phyloP scores from a whole-genome alignment of 1,140 invertebrate species.

The Galendromus occidentalis region DNA sequence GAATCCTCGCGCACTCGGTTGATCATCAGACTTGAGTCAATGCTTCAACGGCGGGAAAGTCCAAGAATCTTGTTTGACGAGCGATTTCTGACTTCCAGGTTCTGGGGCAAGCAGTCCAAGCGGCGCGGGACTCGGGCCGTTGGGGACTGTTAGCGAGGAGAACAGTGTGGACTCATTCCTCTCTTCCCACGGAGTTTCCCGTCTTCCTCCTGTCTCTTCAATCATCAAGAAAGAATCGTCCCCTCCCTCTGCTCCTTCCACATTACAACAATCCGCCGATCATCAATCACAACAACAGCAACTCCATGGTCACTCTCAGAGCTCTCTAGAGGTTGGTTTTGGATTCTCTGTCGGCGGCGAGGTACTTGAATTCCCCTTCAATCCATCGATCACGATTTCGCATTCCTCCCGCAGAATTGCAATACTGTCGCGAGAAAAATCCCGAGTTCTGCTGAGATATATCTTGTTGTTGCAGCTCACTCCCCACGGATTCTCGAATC shows the following conservation, averaged over 20 bases:
- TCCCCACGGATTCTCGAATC: not conserved
- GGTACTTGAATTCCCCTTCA: too few species aligned
- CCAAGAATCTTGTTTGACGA: too few species aligned
- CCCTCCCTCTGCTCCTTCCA: not conserved
- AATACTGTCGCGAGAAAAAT: too few species aligned
- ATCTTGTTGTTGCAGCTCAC: too few species aligned
- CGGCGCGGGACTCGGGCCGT: not conserved
- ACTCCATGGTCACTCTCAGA: not conserved
- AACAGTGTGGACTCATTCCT: constrained; percentile 9
- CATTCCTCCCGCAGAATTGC: too few species aligned
- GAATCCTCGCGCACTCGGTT: too few species aligned
- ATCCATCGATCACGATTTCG: too few species aligned
- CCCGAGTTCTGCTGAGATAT: too few species aligned
- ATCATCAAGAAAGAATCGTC: constrained; percentile 4
- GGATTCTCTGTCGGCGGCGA: too few species aligned
- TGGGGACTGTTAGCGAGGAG: not conserved
- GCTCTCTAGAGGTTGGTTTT: not conserved
- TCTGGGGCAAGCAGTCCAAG: constrained; percentile 1
- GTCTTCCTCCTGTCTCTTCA: not conserved
- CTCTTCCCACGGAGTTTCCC: constrained; percentile 1
- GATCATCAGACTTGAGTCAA: too few species aligned
- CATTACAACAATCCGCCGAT: not conserved
- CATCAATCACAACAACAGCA: not conserved
- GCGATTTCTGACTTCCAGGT: not conserved
- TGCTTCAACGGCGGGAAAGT: too few species aligned